Evolutionary conservation across 2,113 vertebrate species (phyloP).

Genomic region (Callopanchax toddi): DNA sequence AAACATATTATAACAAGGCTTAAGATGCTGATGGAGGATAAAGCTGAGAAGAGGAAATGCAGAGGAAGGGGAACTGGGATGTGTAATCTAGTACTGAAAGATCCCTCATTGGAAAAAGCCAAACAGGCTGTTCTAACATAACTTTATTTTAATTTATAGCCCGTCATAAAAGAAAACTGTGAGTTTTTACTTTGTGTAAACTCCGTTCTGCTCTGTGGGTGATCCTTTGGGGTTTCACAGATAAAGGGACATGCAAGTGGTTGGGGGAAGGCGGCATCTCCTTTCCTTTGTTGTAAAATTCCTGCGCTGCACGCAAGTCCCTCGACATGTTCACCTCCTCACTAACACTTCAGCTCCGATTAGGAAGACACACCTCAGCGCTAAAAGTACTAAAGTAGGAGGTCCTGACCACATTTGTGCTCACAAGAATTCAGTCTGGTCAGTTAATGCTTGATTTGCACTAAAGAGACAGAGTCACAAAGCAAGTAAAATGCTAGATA

Average conservation of each 20-base stretch:
- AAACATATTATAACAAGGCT: conserved; percentile 66
- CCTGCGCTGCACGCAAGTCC: conserved; percentile 73
- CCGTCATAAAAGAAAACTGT: conserved; percentile 20
- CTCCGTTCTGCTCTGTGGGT: conserved; percentile 26
- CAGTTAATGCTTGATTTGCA: conserved; percentile 63
- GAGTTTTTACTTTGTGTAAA: conserved; percentile 27
- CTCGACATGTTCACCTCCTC: conserved; percentile 67
- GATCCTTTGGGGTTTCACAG: conserved; percentile 48
- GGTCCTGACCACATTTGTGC: conserved; percentile 44
- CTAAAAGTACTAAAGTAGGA: conserved; percentile 29
- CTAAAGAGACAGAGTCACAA: conserved; percentile 33
- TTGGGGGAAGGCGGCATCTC: conserved; percentile 57
- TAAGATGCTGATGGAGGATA: conserved; percentile 72
- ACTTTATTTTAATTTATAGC: conserved; percentile 22
- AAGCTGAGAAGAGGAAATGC: conserved; percentile 65
- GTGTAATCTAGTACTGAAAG: conserved; percentile 60
- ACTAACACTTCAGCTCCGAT: conserved; percentile 37
- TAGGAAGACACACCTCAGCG: conserved; percentile 54
- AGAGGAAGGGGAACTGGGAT: conserved; percentile 63
- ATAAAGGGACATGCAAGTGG: conserved; percentile 55
- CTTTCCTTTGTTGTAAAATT: conserved; percentile 73
- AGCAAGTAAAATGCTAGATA: conserved; percentile 17
- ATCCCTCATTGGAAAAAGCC: conserved; percentile 47
- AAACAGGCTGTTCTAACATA: conserved; percentile 16
- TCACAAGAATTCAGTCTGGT: conserved; percentile 66